phyloP scores from a whole-genome alignment of 2,797 vertebrate species.

The Mormyrops attenuatus region DNA sequence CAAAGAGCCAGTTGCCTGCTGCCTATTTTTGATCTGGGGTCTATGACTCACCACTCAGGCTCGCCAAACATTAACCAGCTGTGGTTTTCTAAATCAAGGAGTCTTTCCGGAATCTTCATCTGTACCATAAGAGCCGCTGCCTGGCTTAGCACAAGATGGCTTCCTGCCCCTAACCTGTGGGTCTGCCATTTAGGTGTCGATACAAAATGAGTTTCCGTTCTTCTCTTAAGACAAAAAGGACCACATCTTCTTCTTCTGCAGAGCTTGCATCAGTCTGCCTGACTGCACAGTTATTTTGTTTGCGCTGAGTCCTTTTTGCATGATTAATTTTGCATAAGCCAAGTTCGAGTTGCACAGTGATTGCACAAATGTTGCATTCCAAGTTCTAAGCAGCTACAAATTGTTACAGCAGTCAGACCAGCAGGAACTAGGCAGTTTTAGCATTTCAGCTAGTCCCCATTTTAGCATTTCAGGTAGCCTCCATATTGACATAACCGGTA shows the following conservation, averaged over 20 bases:
- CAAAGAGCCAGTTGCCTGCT: background rate
- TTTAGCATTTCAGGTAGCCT: background rate
- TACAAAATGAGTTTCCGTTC: background rate
- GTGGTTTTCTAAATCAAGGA: slow-evolving; percentile 2
- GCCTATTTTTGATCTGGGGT: background rate
- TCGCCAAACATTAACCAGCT: background rate
- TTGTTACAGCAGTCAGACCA: background rate
- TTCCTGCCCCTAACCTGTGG: background rate
- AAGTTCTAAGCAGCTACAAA: background rate
- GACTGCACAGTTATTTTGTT: background rate
- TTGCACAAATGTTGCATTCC: background rate
- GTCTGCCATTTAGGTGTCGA: background rate
- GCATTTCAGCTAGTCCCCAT: background rate
- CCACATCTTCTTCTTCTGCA: background rate
- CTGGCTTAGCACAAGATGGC: background rate
- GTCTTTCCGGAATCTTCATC: background rate
- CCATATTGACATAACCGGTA: background rate
- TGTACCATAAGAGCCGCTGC: slow-evolving; percentile 19
- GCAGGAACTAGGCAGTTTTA: background rate
- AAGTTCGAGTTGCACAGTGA: background rate
- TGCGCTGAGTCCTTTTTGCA: background rate
- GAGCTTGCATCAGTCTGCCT: background rate
- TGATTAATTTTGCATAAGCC: background rate
- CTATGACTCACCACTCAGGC: slow-evolving; percentile 15
- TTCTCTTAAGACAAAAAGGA: background rate